Percentiles rank a stretch among this genome's conserved stretches.
phyloP scores from a whole-genome alignment of 2,888 invertebrate species.

The Diarsia mendica region DNA sequence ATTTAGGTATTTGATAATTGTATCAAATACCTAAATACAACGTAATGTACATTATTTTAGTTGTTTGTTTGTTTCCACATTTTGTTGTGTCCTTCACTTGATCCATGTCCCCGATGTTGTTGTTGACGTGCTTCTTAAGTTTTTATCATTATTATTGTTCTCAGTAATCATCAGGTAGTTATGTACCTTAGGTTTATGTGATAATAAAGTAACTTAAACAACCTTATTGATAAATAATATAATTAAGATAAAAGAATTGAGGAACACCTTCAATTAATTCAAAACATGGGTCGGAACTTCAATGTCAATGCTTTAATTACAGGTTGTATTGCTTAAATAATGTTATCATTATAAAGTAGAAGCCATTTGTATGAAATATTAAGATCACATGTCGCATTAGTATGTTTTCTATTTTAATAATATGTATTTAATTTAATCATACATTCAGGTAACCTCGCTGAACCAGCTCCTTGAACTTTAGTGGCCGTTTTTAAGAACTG shows the following conservation, averaged over 20 bases:
- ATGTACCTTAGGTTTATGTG: background rate
- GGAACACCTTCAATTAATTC: constrained; percentile 42
- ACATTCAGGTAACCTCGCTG: constrained; percentile 18
- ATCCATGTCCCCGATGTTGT: constrained; percentile 2
- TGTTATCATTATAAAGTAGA: constrained; percentile 21
- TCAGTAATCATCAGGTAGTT: background rate
- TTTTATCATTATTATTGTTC: background rate
- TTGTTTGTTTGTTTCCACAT: background rate
- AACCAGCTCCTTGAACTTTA: constrained; percentile 36
- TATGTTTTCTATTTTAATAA: constrained; percentile 15
- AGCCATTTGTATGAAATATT: constrained; percentile 31
- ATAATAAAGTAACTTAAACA: constrained; percentile 11
- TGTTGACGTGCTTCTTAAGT: background rate
- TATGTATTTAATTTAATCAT: constrained; percentile 2
- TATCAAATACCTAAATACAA: too few relatives aligned
- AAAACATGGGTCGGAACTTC: constrained; percentile 35
- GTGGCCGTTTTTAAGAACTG: background rate
- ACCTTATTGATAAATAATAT: background rate
- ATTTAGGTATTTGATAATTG: too few relatives aligned
- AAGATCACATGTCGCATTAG: constrained; percentile 17
- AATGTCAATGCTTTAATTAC: constrained; percentile 51
- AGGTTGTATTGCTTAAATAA: constrained; percentile 33
- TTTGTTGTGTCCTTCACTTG: constrained; percentile 8
- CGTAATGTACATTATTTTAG: background rate
- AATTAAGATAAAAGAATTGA: constrained; percentile 22